Evolutionary conservation across 2,797 vertebrate species (phyloP).

Genomic region (Lacerta agilis): DNA sequence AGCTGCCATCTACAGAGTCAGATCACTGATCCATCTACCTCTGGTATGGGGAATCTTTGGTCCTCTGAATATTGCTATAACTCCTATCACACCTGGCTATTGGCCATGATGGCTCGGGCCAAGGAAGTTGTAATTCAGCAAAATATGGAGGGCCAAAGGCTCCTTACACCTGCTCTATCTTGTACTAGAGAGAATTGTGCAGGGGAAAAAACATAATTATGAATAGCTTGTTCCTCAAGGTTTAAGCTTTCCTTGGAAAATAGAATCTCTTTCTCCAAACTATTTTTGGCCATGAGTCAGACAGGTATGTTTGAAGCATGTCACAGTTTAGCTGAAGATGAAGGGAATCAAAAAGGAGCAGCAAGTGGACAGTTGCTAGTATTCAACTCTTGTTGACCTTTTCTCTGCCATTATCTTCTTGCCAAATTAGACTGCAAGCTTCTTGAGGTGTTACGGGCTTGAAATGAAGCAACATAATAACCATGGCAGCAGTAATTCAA

Average conservation of each 20-base stretch:
- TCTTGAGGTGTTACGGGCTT: not conserved
- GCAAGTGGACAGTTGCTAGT: not conserved
- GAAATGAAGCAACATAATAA: too few relatives aligned
- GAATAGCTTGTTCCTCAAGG: too few relatives aligned
- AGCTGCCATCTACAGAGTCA: not conserved
- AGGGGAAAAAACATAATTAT: not conserved
- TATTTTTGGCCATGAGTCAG: not conserved
- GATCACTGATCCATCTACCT: not conserved
- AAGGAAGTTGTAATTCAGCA: too few relatives aligned
- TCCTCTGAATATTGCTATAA: too few relatives aligned
- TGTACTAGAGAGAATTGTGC: not conserved
- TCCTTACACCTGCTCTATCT: too few relatives aligned
- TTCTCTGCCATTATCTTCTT: not conserved
- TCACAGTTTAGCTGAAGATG: not conserved
- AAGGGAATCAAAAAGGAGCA: not conserved
- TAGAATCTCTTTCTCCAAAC: not conserved
- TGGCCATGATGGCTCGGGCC: too few relatives aligned
- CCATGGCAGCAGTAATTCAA: too few relatives aligned
- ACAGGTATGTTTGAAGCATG: not conserved
- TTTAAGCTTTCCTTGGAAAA: too few relatives aligned
- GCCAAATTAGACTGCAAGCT: not conserved
- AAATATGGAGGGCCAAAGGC: too few relatives aligned
- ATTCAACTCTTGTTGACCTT: not conserved
- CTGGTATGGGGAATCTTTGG: too few relatives aligned
- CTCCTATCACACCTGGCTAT: too few relatives aligned